Base-by-base conservation (phyloP, 2,797 vertebrate species). In the Balearica regulorum region DNA sequence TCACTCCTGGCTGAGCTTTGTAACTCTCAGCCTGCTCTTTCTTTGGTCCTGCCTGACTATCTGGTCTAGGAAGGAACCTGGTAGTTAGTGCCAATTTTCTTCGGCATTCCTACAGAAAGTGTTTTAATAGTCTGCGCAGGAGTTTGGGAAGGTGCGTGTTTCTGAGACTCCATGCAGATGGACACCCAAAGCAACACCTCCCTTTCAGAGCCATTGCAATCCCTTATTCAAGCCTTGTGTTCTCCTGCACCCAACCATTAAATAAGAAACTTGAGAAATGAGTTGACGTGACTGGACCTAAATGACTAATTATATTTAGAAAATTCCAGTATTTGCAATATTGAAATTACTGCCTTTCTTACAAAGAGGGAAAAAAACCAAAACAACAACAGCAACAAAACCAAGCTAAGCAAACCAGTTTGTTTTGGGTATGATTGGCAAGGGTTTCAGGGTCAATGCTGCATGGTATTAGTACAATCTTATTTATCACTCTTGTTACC, bases 71-170 rank as follows among this genome's bases (percentile, higher is more conserved):
- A 79, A 65, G 26, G 9, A 78, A 28, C 11, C 10, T 21, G 21
- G 13, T 16, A 62, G 29, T 11, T 18, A 33, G n/a, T 13, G 53
- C 11, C 7, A 7, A 15, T 61, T 57, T 83, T n/a, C 19, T 57
- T 21, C 0, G 0, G 3, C 26, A 31, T 69, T 68, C 41, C 26
- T 44, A 35, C 11, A 88, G 26, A 43, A 39, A 46, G 35, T 13
- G 33, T 28, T 62, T 79, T 16, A 57, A 5, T 10, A 41, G 5
- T 20, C 28, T 64, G 17, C 20, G 10, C 0, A 1, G n/a, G 24
- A 41, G 3, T 39, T 44, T 35, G 48, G 28, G 62, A 75, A 57
- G 22, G 16, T 43, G 6, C 0, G 0, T 49, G 11, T n/a, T 91
- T 93, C 26, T 75, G 54, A 72, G 26, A 21, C 15, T 68, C 7